Percentiles rank a stretch among this genome's conserved stretches.
These are phyloP conservation scores for Uropsilus gracilis DNA, from an alignment of 2,113 vertebrate genomes.

Conservation along the genomic window DNA sequence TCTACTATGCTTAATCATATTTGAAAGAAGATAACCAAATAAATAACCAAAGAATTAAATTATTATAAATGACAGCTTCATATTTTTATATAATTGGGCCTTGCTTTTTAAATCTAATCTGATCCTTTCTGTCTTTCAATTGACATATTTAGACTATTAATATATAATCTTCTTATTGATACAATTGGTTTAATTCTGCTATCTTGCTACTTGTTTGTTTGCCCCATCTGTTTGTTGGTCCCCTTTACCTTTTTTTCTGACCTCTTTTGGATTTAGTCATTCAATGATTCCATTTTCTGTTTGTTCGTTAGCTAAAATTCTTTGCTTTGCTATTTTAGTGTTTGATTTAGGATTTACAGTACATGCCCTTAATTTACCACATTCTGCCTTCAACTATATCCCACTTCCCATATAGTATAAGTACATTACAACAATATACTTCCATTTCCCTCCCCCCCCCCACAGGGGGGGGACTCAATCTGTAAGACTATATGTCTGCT, in stretches of 20 bases:
- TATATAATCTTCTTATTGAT: not conserved
- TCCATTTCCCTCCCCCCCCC: not conserved
- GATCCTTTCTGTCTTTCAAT: not conserved
- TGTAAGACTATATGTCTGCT: not conserved
- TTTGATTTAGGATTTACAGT: conserved; percentile 35
- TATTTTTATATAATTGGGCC: not conserved
- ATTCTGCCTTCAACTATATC: conserved; percentile 24
- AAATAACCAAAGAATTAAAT: conserved; percentile 8
- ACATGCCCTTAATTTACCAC: conserved; percentile 29
- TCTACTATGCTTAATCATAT: conserved; percentile 8
- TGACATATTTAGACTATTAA: not conserved
- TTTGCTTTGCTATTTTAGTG: conserved; percentile 39
- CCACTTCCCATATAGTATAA: not conserved
- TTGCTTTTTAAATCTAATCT: conserved; percentile 29
- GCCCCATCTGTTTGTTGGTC: conserved; percentile 21
- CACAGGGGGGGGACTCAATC: not conserved
- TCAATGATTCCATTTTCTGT: conserved; percentile 7
- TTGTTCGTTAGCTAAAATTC: not conserved
- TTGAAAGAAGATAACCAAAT: conserved; percentile 41
- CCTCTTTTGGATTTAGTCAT: conserved; percentile 27
- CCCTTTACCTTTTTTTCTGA: not conserved
- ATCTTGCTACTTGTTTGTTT: not conserved
- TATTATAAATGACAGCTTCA: not conserved
- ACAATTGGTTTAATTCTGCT: not conserved
- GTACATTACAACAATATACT: not conserved